Evolutionary conservation across 2,797 vertebrate species (phyloP).

Genomic region (Hybognathus amarus): DNA sequence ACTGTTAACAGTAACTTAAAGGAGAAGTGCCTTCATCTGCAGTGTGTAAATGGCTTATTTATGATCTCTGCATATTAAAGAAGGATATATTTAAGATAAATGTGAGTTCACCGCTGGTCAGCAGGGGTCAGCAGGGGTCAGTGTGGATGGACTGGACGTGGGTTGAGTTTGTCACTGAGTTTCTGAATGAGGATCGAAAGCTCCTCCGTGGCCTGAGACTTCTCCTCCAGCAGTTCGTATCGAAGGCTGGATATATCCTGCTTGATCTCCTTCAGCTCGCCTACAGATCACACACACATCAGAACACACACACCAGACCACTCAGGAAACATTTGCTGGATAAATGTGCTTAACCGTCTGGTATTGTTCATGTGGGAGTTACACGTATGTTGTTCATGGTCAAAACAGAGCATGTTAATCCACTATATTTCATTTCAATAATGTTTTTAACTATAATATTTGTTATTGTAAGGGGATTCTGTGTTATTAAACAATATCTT

Average conservation of each 20-base stretch:
- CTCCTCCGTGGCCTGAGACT: constrained; percentile 87
- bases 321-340: background rate
- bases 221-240: constrained; percentile 88
- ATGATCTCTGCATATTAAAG: background rate
- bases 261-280: constrained; percentile 91
- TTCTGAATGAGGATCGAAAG: constrained; percentile 85
- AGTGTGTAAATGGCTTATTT: background rate
- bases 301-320: background rate
- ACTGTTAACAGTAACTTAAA: background rate
- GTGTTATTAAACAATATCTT: background rate
- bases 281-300: constrained; percentile 61
- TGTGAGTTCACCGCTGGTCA: background rate
- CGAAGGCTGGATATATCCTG: constrained; percentile 91
- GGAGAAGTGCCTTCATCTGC: background rate
- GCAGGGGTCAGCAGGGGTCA: background rate
- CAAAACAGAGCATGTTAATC: background rate
- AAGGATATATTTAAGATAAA: background rate
- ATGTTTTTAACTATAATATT: background rate
- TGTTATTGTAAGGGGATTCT: too few species aligned
- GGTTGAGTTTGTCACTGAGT: constrained; percentile 84
- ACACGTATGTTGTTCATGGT: too few species aligned
- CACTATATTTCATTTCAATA: background rate
- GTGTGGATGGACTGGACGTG: constrained; percentile 59
- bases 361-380: background rate
- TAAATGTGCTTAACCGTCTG: too few species aligned